phyloP scores from a whole-genome alignment of 2,888 invertebrate genomes.

The Drosophila merina region DNA sequence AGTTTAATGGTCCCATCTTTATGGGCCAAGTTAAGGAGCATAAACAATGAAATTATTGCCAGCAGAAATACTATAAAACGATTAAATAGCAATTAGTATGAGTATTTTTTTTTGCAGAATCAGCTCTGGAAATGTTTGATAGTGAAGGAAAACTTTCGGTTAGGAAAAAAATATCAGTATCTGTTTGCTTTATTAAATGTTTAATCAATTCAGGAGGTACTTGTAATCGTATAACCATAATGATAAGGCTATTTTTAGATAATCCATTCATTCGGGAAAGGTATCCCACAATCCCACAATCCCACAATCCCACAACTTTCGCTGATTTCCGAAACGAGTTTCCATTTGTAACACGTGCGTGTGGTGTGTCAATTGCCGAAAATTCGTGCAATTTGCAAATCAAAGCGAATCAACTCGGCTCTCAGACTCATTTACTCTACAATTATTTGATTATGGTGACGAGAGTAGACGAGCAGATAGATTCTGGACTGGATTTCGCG shows the following conservation, averaged over 20 bases:
- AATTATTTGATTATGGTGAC: constrained; percentile 60
- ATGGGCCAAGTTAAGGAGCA: constrained; percentile 3
- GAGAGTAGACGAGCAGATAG: constrained; percentile 19
- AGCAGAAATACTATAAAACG: constrained; percentile 8
- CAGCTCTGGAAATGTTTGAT: constrained; percentile 26
- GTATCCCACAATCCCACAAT: not conserved
- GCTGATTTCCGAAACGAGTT: constrained; percentile 7
- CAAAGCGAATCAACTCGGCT: constrained; percentile 52
- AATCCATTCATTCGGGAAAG: not conserved
- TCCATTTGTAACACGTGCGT: constrained; percentile 38
- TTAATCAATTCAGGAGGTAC: constrained; percentile 37
- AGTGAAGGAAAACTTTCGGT: constrained; percentile 19
- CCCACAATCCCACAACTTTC: constrained; percentile 15
- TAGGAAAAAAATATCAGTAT: not conserved
- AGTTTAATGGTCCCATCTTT: constrained; percentile 5
- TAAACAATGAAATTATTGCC: constrained; percentile 17
- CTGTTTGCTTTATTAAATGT: constrained; percentile 14
- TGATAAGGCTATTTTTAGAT: constrained; percentile 19
- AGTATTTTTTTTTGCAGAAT: constrained; percentile 11
- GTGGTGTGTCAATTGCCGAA: constrained; percentile 40
- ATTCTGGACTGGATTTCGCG: constrained; percentile 56
- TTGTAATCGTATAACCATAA: constrained; percentile 34
- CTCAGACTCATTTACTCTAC: constrained; percentile 37
- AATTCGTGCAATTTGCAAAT: constrained; percentile 53
- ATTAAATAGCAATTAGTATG: constrained; percentile 34